Evolutionary conservation across 2,113 vertebrate species (phyloP).

Genomic region (Variabilichromis moorii): DNA sequence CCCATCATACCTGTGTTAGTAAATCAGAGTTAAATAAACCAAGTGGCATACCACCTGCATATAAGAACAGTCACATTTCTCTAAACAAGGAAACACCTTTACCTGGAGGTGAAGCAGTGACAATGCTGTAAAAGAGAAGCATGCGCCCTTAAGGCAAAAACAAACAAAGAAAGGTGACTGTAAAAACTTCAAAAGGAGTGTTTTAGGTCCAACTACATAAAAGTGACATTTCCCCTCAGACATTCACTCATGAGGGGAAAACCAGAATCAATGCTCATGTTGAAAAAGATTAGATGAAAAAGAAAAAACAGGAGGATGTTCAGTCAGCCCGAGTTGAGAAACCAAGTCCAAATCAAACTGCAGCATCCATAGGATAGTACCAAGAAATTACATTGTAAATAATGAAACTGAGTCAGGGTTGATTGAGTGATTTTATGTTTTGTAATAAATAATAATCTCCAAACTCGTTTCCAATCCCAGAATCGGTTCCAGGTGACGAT

Average conservation of each 20-base stretch:
- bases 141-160: background rate
- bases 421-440: background rate
- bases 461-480: background rate
- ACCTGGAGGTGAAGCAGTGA: background rate
- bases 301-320: background rate
- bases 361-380: background rate
- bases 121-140: background rate
- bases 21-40: background rate
- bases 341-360: background rate
- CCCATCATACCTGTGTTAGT: background rate
- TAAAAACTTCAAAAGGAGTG: background rate
- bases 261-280: background rate
- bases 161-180: background rate
- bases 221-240: background rate
- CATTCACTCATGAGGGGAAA: background rate
- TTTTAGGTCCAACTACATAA: background rate
- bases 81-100: background rate
- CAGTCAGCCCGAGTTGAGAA: background rate
- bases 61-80: background rate
- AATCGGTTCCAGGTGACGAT: background rate
- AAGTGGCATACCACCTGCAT: background rate
- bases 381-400: background rate
- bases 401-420: background rate
- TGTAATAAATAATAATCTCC: background rate
- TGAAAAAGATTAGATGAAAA: background rate